These are phyloP conservation scores for Micromesistius poutassou DNA, from an alignment of 2,797 vertebrate species.

Conservation along the genomic window DNA sequence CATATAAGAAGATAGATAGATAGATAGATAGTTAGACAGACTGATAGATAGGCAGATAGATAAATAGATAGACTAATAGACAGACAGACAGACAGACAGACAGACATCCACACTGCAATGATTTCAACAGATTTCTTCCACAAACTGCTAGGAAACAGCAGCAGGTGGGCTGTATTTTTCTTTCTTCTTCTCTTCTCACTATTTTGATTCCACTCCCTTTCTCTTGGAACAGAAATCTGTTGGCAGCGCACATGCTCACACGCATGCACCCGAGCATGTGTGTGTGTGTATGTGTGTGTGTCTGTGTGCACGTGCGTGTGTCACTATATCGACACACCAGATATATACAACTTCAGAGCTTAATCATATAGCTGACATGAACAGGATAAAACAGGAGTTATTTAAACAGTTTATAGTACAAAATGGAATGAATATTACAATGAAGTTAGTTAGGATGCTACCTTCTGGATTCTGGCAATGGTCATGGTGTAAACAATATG, in stretches of 20 bases:
- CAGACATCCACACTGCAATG: background rate
- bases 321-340: no score
- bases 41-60: background rate
- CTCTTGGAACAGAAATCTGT: background rate
- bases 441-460: no score
- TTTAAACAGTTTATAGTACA: no score
- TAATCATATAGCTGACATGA: no score
- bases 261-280: background rate
- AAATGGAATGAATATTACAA: no score
- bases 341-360: no score
- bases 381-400: no score
- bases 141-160: no score
- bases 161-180: no score
- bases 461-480: no score
- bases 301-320: background rate
- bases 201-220: background rate
- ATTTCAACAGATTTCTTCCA: no score
- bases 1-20: background rate
- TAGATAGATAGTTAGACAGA: background rate
- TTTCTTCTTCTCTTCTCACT: background rate
- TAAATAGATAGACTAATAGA: background rate
- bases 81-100: background rate
- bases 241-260: background rate
- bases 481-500: no score
- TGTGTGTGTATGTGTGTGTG: slow-evolving; percentile 1